Evolutionary conservation across 2,797 vertebrate genomes (phyloP).

Genomic region (Agapornis canus): DNA sequence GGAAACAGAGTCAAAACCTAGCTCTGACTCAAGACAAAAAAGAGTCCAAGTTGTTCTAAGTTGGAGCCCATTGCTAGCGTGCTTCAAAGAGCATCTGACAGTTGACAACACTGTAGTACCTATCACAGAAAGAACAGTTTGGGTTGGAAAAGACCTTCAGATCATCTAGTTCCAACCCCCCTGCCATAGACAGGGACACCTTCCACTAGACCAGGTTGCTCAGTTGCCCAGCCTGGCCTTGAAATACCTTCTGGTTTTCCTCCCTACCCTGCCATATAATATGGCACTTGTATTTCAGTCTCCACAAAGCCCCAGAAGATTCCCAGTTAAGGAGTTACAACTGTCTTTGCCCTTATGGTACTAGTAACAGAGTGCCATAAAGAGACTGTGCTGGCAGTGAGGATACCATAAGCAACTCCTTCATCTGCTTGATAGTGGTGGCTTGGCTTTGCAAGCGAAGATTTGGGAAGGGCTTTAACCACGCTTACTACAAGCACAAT

Average conservation of each 20-base stretch:
- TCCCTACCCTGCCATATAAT: neutral
- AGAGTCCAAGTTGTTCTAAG: neutral
- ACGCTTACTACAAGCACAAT: too few relatives aligned
- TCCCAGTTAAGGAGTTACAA: neutral
- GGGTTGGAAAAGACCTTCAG: neutral
- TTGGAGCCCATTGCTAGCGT: neutral
- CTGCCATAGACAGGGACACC: neutral
- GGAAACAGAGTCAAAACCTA: neutral
- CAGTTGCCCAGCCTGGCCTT: neutral
- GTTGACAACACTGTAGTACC: too few relatives aligned
- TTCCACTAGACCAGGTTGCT: neutral
- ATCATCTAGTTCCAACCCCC: neutral
- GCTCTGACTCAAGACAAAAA: neutral
- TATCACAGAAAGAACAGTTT: neutral
- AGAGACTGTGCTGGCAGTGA: neutral
- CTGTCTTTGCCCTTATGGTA: neutral
- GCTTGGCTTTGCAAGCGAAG: too few relatives aligned
- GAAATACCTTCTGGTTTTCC: neutral
- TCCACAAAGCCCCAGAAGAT: neutral
- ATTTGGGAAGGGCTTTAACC: too few relatives aligned
- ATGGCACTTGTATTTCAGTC: neutral
- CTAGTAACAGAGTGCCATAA: neutral
- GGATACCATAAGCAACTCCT: neutral
- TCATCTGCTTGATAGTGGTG: neutral
- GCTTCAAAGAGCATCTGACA: neutral